Base-by-base conservation (phyloP, 2,797 vertebrate species). In the Paguma larvata region DNA sequence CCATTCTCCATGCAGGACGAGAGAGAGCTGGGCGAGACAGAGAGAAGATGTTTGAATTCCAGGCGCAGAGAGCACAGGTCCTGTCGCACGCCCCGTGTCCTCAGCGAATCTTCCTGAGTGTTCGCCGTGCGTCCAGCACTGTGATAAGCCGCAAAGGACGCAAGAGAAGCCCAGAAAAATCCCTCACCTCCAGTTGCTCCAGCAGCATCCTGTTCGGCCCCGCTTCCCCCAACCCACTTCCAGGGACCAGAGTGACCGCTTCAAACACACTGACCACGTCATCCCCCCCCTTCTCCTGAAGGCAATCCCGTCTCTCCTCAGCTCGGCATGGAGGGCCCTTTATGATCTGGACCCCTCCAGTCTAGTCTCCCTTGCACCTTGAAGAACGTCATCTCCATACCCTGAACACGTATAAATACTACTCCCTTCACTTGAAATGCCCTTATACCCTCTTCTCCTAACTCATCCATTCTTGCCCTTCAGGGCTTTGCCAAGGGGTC, bases 121-220 rank as follows among this genome's bases (percentile, higher is more conserved):
- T 68, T 27, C 6, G 3, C 25, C 21, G 30, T 19, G n/a, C 16
- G 62, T 8, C 21, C 21, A 59, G 77, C 14, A 38, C 48, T 19
- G 27, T 0, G 0, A 27, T 10, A 2, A 2, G 2, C 14, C 9
- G 53, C 25, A 67, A 19, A 8, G 0, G 44, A 38, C 1, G 8
- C n/a, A n/a, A 67, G 30, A 8, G 1, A 1, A 53, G 14, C n/a
- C 27, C 18, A 53, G 32, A n/a, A 19, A 62, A 30, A 18, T 11
- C 41, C 5, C 53, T 3, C 13, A 9, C 18, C 13, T 13, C 1
- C 3, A 25, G 21, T n/a, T 53, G 19, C 65, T 38, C 9, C 78
- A 4, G 32, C 11, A 1, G 30, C 2, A 5, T 27, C 73, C 34
- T 12, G 6, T 23, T 8, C 2, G 6, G 3, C 27, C 30, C 75